These are phyloP conservation scores for Megatriorchis doriae DNA, from an alignment of 2,113 vertebrate species.

Conservation along the genomic window DNA sequence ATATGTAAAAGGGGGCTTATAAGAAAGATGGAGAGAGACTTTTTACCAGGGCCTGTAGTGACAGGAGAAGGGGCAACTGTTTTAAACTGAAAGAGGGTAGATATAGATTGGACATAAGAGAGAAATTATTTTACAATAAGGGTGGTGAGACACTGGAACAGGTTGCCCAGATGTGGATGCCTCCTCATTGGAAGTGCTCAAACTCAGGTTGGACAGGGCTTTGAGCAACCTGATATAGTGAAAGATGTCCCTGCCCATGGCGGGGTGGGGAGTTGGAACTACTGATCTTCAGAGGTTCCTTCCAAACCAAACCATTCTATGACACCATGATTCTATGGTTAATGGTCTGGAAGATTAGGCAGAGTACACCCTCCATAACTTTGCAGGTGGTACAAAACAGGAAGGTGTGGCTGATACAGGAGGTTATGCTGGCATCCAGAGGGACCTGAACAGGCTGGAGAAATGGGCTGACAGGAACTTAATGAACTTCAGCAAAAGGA, in stretches of 20 bases:
- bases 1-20: not conserved
- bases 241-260: not conserved
- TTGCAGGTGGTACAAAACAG: not conserved
- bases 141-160: not conserved
- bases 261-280: accelerated
- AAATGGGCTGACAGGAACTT: not conserved
- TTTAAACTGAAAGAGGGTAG: not conserved
- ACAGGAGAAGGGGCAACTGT: not conserved
- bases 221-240: not conserved
- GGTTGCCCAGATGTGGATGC: not conserved
- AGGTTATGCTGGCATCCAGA: not conserved
- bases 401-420: not conserved
- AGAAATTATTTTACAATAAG: not conserved
- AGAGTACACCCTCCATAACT: not conserved
- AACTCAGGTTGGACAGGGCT: not conserved
- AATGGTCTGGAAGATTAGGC: not conserved
- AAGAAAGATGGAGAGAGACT: not conserved
- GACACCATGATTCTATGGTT: not conserved
- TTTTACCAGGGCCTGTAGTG: not conserved
- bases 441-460: not conserved
- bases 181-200: not conserved
- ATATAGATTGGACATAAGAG: not conserved
- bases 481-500: not conserved
- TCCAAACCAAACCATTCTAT: not conserved
- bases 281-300: not conserved